A percentile compares a stretch with the other conserved stretches of the same genome.
Evolutionary conservation across 2,113 vertebrate species (phyloP).

Genomic region (Smithornis capensis): DNA sequence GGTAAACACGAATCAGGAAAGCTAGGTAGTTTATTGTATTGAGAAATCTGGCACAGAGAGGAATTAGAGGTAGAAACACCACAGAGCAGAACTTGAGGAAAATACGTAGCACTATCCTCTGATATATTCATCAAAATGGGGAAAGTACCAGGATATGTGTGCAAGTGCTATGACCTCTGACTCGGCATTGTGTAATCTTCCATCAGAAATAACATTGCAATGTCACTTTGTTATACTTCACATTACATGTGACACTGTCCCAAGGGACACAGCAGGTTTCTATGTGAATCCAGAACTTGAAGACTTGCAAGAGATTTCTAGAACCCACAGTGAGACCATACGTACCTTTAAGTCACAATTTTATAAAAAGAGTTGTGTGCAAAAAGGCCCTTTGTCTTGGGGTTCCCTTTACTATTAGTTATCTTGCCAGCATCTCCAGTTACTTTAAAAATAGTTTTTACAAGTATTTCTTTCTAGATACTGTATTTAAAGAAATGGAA

Average conservation of each 20-base stretch:
- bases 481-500: background rate
- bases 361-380: background rate
- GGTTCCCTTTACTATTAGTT: background rate
- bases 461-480: background rate
- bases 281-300: background rate
- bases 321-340: background rate
- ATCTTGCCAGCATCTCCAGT: background rate
- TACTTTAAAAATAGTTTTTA: background rate
- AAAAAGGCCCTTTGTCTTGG: background rate
- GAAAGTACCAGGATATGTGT: background rate
- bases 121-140: background rate
- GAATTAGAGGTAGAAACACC: background rate
- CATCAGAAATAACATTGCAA: background rate
- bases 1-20: background rate
- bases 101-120: background rate
- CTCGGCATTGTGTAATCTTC: background rate
- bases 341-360: rapidly evolving
- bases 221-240: background rate
- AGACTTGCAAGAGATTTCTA: background rate
- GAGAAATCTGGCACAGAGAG: background rate
- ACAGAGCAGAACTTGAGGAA: background rate
- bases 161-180: background rate
- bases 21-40: background rate
- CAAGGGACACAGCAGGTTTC: background rate
- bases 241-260: background rate